Conservation (phyloP, 2,113 vertebrate genomes). For the Pantherophis guttatus region DNA sequence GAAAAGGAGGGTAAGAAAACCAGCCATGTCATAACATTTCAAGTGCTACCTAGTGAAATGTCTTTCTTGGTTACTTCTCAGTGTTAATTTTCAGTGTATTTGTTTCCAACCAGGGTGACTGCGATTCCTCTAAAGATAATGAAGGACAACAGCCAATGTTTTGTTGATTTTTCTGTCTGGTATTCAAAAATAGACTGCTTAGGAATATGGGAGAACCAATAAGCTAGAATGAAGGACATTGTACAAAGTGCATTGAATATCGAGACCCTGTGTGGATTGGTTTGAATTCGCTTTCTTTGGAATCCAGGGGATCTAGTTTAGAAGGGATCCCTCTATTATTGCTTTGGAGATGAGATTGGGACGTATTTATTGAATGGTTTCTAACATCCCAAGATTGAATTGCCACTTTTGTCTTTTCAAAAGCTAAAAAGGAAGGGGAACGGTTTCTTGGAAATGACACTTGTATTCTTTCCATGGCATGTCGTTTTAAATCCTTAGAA, state of each 20-base stretch:
- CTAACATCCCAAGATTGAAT: too few species aligned
- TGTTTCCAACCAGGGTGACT: neutral
- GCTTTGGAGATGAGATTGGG: neutral
- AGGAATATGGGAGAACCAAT: neutral
- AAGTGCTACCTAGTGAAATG: neutral
- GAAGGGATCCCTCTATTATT: neutral
- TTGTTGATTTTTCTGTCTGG: neutral
- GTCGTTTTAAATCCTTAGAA: neutral
- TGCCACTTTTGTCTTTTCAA: neutral
- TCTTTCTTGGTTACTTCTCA: neutral
- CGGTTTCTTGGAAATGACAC: neutral
- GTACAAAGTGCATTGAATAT: neutral
- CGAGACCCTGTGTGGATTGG: neutral
- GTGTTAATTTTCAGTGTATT: neutral
- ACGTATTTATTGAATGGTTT: neutral
- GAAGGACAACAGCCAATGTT: neutral
- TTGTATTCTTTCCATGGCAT: neutral
- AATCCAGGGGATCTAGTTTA: neutral
- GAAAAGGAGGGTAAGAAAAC: conserved; percentile 1
- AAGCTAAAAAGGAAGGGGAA: neutral
- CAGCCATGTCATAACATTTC: neutral
- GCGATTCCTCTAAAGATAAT: neutral
- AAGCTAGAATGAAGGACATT: neutral
- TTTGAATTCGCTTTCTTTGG: too few species aligned
- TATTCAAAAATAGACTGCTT: neutral